Evolutionary conservation across 2,797 vertebrate species (phyloP).

Genomic region (Sylvilagus floridanus): DNA sequence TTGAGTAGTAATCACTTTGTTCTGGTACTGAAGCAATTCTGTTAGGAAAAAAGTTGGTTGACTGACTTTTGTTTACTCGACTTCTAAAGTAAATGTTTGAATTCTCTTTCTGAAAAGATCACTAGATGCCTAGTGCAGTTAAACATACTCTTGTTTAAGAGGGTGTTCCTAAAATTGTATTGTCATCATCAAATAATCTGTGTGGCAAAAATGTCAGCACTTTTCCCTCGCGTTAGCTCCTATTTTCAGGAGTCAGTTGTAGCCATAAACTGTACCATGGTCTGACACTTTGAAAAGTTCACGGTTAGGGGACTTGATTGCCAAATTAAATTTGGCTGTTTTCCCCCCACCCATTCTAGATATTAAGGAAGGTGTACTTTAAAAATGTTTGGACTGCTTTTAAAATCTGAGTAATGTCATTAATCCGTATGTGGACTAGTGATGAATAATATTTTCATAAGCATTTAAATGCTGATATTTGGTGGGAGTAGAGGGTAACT

Average conservation of each 20-base stretch:
- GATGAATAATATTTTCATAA: conserved; percentile 81
- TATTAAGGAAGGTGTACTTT: conserved; percentile 61
- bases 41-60: conserved; percentile 67
- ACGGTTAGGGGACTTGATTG: conserved; percentile 78
- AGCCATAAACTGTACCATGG: conserved; percentile 78
- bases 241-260: conserved; percentile 85
- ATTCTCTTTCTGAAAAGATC: conserved; percentile 73
- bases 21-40: conserved; percentile 64
- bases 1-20: conserved; percentile 66
- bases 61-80: conserved; percentile 70
- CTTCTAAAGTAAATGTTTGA: conserved; percentile 71
- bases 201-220: conserved; percentile 84
- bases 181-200: conserved; percentile 76
- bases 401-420: conserved; percentile 71
- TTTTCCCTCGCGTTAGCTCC: conserved; percentile 82
- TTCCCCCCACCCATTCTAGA: conserved; percentile 3
- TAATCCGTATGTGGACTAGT: conserved; percentile 81
- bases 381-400: conserved; percentile 64
- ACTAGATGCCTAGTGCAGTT: conserved; percentile 70
- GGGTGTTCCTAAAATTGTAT: conserved; percentile 66
- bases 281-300: conserved; percentile 79
- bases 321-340: conserved; percentile 79
- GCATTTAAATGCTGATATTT: conserved; percentile 82
- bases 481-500: conserved; percentile 77
- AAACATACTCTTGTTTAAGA: conserved; percentile 76